Evolutionary conservation across 2,113 vertebrate genomes (phyloP).

Genomic region (Argyrosomus japonicus): DNA sequence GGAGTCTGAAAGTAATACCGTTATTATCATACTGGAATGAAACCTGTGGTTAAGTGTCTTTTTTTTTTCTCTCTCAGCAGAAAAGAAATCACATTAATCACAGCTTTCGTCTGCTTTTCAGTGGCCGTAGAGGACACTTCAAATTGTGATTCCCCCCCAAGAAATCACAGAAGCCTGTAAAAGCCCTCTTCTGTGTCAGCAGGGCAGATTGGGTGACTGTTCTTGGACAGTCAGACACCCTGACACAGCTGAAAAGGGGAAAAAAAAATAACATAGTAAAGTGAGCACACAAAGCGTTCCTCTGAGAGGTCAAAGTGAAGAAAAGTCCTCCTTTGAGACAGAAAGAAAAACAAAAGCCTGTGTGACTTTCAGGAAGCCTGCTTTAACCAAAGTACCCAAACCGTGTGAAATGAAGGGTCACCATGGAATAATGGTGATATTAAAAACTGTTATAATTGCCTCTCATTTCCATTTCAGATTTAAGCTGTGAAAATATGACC

Average conservation of each 20-base stretch:
- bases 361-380: constrained; percentile 66
- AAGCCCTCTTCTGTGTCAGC: constrained; percentile 66
- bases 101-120: constrained; percentile 56
- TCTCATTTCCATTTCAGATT: constrained; percentile 74
- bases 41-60: neutral
- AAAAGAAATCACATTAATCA: constrained; percentile 64
- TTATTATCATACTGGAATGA: constrained; percentile 19
- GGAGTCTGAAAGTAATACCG: neutral
- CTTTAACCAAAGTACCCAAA: constrained; percentile 62
- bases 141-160: constrained; percentile 57
- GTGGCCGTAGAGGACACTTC: constrained; percentile 37
- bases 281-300: constrained; percentile 69
- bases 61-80: constrained; percentile 8
- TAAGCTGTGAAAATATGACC: constrained; percentile 59
- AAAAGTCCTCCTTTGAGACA: constrained; percentile 67
- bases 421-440: constrained; percentile 65
- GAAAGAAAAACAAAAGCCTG: constrained; percentile 71
- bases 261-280: constrained; percentile 46
- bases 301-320: constrained; percentile 74
- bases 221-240: constrained; percentile 65
- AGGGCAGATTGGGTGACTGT: constrained; percentile 62
- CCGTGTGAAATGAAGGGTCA: constrained; percentile 69
- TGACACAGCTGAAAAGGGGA: constrained; percentile 59
- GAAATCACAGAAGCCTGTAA: constrained; percentile 61
- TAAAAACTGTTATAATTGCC: constrained; percentile 68